phyloP scores from a whole-genome alignment of 2,797 vertebrate genomes.

The Gadopsis marmoratus region DNA sequence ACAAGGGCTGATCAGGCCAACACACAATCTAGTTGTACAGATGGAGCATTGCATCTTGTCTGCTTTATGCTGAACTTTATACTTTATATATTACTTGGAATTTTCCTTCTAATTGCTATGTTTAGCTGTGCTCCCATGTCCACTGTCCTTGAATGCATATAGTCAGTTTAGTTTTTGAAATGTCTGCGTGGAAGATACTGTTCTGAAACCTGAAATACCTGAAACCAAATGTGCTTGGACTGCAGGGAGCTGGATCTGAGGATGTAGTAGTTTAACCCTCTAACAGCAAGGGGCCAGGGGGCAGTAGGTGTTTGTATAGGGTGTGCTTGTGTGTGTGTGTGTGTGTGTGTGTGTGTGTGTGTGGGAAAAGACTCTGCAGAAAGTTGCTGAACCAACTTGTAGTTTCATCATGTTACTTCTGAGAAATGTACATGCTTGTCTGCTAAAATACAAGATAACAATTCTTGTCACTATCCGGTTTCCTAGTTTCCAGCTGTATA shows the following conservation, averaged over 20 bases:
- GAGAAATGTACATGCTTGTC: not conserved
- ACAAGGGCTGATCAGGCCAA: not conserved
- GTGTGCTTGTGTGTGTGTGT: not conserved
- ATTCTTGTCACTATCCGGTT: not conserved
- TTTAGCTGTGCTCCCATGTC: not conserved
- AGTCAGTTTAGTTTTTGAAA: not conserved
- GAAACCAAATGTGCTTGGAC: constrained; percentile 29
- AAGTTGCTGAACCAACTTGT: constrained; percentile 15
- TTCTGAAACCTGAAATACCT: not conserved
- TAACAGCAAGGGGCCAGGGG: constrained; percentile 25
- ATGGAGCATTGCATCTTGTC: not conserved
- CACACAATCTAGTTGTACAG: too few species aligned
- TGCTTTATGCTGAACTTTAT: not conserved
- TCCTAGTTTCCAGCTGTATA: not conserved
- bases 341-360: constrained; percentile 1
- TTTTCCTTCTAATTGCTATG: not conserved
- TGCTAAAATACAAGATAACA: not conserved
- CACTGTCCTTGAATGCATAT: not conserved
- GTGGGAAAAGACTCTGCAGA: not conserved
- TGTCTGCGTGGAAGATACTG: too few species aligned
- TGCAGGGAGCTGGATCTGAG: constrained; percentile 49
- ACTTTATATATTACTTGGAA: not conserved
- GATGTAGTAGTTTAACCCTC: constrained; percentile 31
- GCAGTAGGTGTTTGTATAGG: constrained; percentile 22
- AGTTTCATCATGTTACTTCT: not conserved